A percentile compares a stretch with the other conserved stretches of the same genome.
These are phyloP conservation scores for Lindbergichthys nudifrons DNA, from an alignment of 2,797 vertebrate species.

Conservation along the genomic window DNA sequence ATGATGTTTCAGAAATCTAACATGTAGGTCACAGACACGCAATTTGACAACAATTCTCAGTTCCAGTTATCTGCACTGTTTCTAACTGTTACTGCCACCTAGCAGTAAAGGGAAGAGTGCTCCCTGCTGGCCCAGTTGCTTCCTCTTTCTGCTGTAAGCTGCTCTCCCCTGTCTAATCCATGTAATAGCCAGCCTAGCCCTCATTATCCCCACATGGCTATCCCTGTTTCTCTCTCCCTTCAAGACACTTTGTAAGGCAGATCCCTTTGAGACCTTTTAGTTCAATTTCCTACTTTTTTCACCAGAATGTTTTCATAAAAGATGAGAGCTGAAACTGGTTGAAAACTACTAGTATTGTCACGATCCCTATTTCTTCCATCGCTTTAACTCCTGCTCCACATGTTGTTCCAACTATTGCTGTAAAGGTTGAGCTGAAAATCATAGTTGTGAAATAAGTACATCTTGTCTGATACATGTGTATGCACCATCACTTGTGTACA, in stretches of 20 bases:
- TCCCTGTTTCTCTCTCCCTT: constrained; percentile 36
- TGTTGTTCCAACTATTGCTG: background rate
- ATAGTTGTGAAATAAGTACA: background rate
- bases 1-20: constrained; percentile 45
- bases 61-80: constrained; percentile 35
- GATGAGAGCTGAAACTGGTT: constrained; percentile 15
- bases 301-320: constrained; percentile 48
- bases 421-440: constrained; percentile 11
- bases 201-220: constrained; percentile 63
- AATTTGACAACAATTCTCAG: constrained; percentile 36
- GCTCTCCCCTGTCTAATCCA: constrained; percentile 59
- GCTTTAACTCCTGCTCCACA: constrained; percentile 12
- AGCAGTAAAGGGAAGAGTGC: constrained; percentile 75
- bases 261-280: constrained; percentile 52
- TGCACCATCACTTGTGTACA: constrained; percentile 60
- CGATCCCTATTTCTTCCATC: constrained; percentile 7
- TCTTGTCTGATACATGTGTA: constrained; percentile 45
- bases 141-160: constrained; percentile 43
- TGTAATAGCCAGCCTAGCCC: constrained; percentile 60
- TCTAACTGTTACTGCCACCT: constrained; percentile 20
- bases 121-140: constrained; percentile 70
- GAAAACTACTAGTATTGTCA: constrained; percentile 14
- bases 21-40: constrained; percentile 45
- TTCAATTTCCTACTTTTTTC: constrained; percentile 40
- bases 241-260: constrained; percentile 38